Evolutionary conservation across 1,140 invertebrate genomes (phyloP).

Genomic region (Brachionus rubens): DNA sequence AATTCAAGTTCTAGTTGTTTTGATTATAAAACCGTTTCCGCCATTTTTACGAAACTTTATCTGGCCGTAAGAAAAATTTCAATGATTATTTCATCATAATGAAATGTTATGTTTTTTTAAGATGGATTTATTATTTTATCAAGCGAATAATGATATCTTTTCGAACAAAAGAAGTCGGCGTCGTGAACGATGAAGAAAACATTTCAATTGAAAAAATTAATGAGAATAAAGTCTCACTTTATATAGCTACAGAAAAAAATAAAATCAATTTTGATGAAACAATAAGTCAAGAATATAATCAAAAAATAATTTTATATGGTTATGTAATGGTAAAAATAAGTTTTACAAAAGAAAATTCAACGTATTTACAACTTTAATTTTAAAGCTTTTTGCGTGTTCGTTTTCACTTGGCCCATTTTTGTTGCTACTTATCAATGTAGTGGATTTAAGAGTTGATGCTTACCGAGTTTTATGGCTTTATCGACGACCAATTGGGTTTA

Average conservation of each 20-base stretch:
- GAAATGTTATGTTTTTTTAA: background rate
- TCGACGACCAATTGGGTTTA: conserved; percentile 56
- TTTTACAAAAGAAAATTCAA: background rate
- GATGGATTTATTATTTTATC: background rate
- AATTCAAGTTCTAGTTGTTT: conserved; percentile 76
- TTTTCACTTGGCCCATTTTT: conserved; percentile 61
- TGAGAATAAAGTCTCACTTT: conserved; percentile 46
- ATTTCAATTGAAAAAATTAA: conserved; percentile 49
- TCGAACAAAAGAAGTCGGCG: background rate
- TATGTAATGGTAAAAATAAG: conserved; percentile 59
- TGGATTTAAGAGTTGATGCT: conserved; percentile 60
- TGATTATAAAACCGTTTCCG: conserved; percentile 66
- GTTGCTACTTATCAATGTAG: conserved; percentile 55
- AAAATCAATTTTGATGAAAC: conserved; percentile 59
- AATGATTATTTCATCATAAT: background rate
- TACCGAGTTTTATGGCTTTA: conserved; percentile 59
- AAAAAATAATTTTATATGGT: conserved; percentile 62
- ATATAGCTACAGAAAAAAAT: conserved; percentile 52
- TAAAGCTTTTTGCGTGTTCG: conserved; percentile 61
- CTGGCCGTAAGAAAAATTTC: conserved; percentile 56
- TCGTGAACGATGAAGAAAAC: background rate
- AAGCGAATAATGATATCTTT: background rate
- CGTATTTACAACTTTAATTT: background rate
- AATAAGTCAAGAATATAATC: conserved; percentile 60
- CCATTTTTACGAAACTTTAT: conserved; percentile 58